Base-by-base conservation (phyloP, 2,113 vertebrate species). In the Hemibagrus wyckioides region DNA sequence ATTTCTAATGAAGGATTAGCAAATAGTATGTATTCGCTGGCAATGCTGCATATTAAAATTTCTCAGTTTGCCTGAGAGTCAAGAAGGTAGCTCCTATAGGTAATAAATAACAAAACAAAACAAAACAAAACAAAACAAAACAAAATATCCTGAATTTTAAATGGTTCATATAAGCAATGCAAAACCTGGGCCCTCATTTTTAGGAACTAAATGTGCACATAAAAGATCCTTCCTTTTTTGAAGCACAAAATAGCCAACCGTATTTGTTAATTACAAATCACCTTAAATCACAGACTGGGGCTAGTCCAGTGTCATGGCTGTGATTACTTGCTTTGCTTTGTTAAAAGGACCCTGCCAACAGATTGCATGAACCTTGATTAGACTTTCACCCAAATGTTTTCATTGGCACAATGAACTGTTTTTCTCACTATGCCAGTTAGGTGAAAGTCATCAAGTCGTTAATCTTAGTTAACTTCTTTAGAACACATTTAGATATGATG, bases 1-100 rank as follows among this genome's bases (percentile, higher is more conserved):
- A 57, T 75, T 63, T 39, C 21, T n/a, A 21, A 61, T 84, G 8
- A 30, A 88, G 39, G 25, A 83, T 61, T 79, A 82, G 3, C 50
- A 67, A 87, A 75, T 52, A 54, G 63, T 25, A 25, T 48, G 67
- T 15, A 84, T 52, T 52, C 7, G 8, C 17, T 63, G 2, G 36
- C 30, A 59, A 21, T 19, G 54, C 56, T 28, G 52, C 33, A 25
- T 25, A 33, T 0, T 73, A 56, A n/a, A 61, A 77, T 71, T 48
- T 85, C 15, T 10, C 19, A 23, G 33, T 23, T 41, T 41, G 23
- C 77, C 21, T 19, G 59, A 63, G 23, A 21, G 13, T 6, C 39
- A 48, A 28, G 41, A 17, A 9, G 15, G 28, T n/a, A 30, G 4
- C 3, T 11, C 44, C 2, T 4, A 75, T 48, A 44, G 4, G 3